Conservation (phyloP, 2,113 vertebrate species). For the Seriola dumerili region DNA sequence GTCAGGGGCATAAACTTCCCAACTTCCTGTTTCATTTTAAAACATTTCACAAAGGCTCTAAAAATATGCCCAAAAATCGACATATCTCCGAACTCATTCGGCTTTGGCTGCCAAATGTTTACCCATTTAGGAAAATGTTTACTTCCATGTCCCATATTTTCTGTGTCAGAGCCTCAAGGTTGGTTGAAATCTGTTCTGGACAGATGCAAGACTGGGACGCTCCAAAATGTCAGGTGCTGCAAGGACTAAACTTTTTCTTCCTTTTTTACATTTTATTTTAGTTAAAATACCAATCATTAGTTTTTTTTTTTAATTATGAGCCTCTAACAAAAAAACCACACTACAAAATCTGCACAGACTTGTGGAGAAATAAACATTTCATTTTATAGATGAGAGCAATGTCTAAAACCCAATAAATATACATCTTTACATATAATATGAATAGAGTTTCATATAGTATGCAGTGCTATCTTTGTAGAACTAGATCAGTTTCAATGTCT, state of each 20-base stretch:
- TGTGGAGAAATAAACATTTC: too few species aligned
- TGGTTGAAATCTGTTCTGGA: constrained; percentile 44
- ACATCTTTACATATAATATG: too few species aligned
- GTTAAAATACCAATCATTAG: too few species aligned
- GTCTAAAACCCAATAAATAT: too few species aligned
- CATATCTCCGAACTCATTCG: constrained; percentile 68
- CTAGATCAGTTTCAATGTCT: neutral
- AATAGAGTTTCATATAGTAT: neutral
- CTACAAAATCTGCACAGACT: too few species aligned
- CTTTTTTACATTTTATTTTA: too few species aligned
- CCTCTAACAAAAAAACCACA: too few species aligned
- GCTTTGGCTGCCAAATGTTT: constrained; percentile 73
- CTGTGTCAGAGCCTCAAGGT: constrained; percentile 48
- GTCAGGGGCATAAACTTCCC: constrained; percentile 75
- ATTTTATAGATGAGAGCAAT: too few species aligned
- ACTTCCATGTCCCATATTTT: constrained; percentile 58
- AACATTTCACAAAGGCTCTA: constrained; percentile 82
- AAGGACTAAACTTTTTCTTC: neutral
- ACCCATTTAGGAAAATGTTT: constrained; percentile 72
- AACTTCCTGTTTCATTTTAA: constrained; percentile 83
- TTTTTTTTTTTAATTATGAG: too few species aligned
- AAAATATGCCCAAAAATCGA: constrained; percentile 78
- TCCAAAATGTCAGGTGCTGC: constrained; percentile 13
- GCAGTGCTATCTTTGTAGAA: neutral
- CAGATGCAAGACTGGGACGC: neutral